phyloP scores from a whole-genome alignment of 2,888 invertebrate genomes.

The Cephus rjabovi region DNA sequence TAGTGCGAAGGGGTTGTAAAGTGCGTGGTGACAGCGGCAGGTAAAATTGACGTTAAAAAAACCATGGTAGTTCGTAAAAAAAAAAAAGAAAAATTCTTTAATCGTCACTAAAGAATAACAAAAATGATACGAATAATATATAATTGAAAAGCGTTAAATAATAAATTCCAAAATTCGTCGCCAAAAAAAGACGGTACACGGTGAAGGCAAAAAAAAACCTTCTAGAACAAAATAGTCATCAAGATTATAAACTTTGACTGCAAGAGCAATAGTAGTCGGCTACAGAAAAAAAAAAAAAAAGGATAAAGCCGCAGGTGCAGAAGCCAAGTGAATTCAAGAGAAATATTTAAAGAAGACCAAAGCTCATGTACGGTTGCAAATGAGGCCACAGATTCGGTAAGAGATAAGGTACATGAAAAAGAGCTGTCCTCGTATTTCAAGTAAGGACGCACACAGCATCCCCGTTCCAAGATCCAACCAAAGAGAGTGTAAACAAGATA shows the following conservation, averaged over 20 bases:
- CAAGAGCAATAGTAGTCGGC: background rate
- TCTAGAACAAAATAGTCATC: background rate
- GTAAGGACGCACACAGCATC: background rate
- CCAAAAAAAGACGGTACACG: background rate
- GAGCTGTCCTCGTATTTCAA: constrained; percentile 41
- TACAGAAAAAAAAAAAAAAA: background rate
- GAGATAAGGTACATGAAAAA: constrained; percentile 59
- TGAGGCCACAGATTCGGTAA: constrained; percentile 56
- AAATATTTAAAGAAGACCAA: constrained; percentile 19
- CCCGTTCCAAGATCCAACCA: background rate
- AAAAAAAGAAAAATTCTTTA: background rate
- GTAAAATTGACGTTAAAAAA: background rate
- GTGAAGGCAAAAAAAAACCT: background rate
- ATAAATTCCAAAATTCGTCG: background rate
- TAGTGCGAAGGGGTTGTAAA: background rate
- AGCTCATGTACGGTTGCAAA: constrained; percentile 56
- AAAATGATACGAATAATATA: background rate
- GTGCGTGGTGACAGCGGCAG: background rate
- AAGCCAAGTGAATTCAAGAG: background rate
- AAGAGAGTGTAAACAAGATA: background rate
- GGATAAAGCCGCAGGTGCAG: background rate
- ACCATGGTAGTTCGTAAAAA: too few species aligned
- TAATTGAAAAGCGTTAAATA: background rate
- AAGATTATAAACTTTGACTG: background rate
- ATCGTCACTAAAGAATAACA: background rate